These are phyloP conservation scores for Hassar affinis DNA, from an alignment of 2,113 vertebrate genomes.

Conservation along the genomic window DNA sequence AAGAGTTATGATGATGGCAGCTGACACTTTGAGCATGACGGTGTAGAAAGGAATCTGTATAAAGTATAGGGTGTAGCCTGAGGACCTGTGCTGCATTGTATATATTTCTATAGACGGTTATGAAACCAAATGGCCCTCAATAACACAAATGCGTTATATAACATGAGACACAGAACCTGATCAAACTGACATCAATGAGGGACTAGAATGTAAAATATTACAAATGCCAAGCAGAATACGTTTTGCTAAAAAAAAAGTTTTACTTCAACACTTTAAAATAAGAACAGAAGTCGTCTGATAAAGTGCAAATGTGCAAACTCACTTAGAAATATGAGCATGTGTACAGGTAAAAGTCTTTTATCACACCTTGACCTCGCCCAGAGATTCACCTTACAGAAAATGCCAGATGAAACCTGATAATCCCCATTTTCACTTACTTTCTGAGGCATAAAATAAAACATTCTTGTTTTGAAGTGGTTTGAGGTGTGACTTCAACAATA, in stretches of 20 bases:
- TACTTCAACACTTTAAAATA: no score
- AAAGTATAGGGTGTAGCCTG: not conserved
- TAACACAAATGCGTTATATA: not conserved
- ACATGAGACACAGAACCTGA: not conserved
- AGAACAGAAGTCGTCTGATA: no score
- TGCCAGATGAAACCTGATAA: not conserved
- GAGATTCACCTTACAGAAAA: not conserved
- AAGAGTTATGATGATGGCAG: not conserved
- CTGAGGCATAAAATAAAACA: no score
- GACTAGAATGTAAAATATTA: not conserved
- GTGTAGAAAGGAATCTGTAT: not conserved
- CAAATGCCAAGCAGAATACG: not conserved
- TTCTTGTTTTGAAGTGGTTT: no score
- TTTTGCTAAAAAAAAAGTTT: not conserved
- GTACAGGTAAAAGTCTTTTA: not conserved
- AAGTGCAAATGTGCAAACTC: no score
- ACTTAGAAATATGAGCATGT: not conserved
- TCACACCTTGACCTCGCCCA: not conserved
- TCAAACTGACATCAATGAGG: not conserved
- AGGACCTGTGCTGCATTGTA: no score
- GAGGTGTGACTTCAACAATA: no score
- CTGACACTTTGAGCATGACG: not conserved
- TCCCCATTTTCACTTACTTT: no score
- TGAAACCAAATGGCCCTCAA: not conserved
- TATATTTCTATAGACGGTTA: not conserved